These are phyloP conservation scores for Drosophila fulvimacula DNA, from an alignment of 2,888 invertebrate species.

Conservation along the genomic window DNA sequence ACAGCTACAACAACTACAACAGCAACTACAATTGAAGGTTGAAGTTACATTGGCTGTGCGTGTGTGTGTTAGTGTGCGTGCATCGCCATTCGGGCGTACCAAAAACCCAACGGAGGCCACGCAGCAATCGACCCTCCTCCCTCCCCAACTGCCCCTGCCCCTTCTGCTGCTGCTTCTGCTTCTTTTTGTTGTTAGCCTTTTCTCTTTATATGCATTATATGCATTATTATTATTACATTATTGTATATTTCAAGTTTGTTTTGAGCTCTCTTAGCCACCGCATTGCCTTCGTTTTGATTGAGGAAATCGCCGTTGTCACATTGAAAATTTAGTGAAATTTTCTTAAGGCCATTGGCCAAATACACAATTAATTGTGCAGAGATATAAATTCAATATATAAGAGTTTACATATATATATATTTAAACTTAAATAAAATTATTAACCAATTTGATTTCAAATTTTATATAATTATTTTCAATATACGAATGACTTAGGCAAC, in stretches of 20 bases:
- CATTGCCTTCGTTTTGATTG: slow-evolving; percentile 78
- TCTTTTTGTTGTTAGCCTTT: slow-evolving; percentile 40
- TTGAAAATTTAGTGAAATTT: slow-evolving; percentile 77
- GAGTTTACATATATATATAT: no score
- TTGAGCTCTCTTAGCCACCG: slow-evolving; percentile 24
- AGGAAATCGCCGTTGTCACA: slow-evolving; percentile 71
- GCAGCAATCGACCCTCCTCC: slow-evolving; percentile 66
- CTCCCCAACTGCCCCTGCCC: not conserved
- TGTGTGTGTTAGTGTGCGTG: slow-evolving; percentile 66
- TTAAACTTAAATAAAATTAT: no score
- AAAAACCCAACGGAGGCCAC: slow-evolving; percentile 75
- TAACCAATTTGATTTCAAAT: not conserved
- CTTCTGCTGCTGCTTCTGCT: not conserved
- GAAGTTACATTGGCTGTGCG: slow-evolving; percentile 69
- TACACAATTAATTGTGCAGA: not conserved
- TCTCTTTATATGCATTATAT: slow-evolving; percentile 51
- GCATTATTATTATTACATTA: slow-evolving; percentile 57
- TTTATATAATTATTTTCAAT: not conserved
- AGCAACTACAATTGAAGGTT: slow-evolving; percentile 76
- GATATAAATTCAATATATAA: not conserved
- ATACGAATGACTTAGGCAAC: slow-evolving; percentile 44
- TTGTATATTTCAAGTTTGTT: slow-evolving; percentile 52
- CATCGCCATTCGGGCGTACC: slow-evolving; percentile 81
- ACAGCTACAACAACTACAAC: slow-evolving; percentile 27
- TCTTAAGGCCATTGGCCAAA: slow-evolving; percentile 52